These are phyloP conservation scores for Prunella fulvescens DNA, from an alignment of 2,113 vertebrate species.

Conservation along the genomic window DNA sequence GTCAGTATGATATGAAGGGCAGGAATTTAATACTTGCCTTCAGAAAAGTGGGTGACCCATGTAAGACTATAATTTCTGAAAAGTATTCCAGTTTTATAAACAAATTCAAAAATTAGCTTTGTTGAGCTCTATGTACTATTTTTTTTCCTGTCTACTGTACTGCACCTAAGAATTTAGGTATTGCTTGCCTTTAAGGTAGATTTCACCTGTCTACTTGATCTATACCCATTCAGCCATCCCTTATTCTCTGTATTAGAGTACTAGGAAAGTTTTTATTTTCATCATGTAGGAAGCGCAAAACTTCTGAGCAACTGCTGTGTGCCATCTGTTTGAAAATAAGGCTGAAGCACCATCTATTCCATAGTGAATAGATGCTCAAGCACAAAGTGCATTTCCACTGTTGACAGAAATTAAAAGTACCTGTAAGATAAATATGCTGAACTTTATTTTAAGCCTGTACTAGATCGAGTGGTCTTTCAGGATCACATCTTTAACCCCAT, in stretches of 20 bases:
- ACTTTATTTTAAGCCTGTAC: neutral
- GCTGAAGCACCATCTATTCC: neutral
- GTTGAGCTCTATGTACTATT: neutral
- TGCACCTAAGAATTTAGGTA: neutral
- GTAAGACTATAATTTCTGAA: neutral
- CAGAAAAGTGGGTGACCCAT: neutral
- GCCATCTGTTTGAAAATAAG: neutral
- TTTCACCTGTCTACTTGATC: neutral
- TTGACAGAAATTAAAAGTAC: neutral
- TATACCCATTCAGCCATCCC: neutral
- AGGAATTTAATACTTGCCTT: neutral
- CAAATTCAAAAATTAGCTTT: neutral
- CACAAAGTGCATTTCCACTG: neutral
- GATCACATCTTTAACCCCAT: neutral
- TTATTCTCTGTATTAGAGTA: neutral
- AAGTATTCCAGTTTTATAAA: neutral
- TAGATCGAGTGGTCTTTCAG: neutral
- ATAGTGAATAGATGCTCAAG: neutral
- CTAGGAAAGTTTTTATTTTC: neutral
- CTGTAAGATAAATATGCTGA: neutral
- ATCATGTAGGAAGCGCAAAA: neutral
- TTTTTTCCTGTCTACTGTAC: neutral
- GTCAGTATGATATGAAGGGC: neutral
- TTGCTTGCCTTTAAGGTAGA: neutral
- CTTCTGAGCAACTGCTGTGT: neutral